phyloP scores from a whole-genome alignment of 2,797 vertebrate genomes.

The Myotis findleyi region DNA sequence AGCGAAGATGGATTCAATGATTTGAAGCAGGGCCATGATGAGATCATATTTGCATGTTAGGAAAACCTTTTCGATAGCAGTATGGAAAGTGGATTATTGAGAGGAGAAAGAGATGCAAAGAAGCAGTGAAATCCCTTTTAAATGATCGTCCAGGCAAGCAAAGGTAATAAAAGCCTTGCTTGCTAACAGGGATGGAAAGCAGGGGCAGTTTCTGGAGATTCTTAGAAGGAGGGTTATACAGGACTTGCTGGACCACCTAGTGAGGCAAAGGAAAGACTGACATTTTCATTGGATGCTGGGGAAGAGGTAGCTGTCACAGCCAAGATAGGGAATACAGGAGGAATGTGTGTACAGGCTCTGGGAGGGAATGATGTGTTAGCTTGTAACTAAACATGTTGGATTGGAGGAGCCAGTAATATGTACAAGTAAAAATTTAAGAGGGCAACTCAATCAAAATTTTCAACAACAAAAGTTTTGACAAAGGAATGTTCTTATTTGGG shows the following conservation, averaged over 20 bases:
- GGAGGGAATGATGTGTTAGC: not conserved
- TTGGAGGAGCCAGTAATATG: not conserved
- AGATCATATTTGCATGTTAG: not conserved
- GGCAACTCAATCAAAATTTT: not conserved
- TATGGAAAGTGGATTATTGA: not conserved
- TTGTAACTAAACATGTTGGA: not conserved
- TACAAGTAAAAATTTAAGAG: not conserved
- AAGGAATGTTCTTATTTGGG: not conserved
- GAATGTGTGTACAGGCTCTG: fast-evolving
- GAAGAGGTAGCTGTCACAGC: not conserved
- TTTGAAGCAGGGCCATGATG: not conserved
- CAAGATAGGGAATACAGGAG: not conserved
- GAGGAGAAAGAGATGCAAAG: not conserved
- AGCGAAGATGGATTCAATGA: not conserved
- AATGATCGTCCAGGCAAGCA: not conserved
- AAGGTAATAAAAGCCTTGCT: not conserved
- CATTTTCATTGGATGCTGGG: not conserved
- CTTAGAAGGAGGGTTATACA: not conserved
- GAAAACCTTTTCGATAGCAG: not conserved
- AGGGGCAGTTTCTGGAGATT: not conserved
- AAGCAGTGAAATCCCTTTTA: not conserved
- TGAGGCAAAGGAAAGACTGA: not conserved
- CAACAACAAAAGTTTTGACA: not conserved
- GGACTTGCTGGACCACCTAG: too few relatives aligned
- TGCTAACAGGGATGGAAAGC: not conserved